Percentiles rank a stretch among this genome's conserved stretches.
Evolutionary conservation across 2,888 invertebrate species (phyloP).

Genomic region (Lithophane socia): DNA sequence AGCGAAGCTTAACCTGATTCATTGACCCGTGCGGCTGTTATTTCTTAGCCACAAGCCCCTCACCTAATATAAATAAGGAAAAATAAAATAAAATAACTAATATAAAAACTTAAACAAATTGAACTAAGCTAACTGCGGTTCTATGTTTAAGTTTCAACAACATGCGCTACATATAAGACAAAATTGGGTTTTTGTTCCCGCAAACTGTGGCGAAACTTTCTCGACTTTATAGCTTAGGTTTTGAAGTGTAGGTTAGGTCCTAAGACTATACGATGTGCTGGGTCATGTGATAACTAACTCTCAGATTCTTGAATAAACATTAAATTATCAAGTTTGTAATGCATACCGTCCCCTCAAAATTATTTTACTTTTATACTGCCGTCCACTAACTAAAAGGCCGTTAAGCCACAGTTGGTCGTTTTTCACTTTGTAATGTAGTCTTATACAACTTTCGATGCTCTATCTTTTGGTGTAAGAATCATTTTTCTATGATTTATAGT

Average conservation of each 20-base stretch:
- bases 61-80: conserved; percentile 1
- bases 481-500: no score
- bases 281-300: neutral
- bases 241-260: neutral
- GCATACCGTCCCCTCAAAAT: neutral
- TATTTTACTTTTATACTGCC: neutral
- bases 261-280: conserved; percentile 22
- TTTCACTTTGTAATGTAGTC: no score
- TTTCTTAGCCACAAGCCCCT: no score
- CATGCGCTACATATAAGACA: conserved; percentile 39
- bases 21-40: no score
- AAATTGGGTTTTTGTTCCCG: conserved; percentile 60
- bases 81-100: conserved; percentile 2
- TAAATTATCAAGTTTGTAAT: neutral
- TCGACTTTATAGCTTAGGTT: conserved; percentile 28
- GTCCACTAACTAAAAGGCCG: no score
- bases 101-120: neutral
- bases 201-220: conserved; percentile 46
- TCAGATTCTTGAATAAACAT: neutral
- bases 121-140: conserved; percentile 15
- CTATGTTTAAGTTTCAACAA: conserved; percentile 50
- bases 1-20: no score
- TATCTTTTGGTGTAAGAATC: no score
- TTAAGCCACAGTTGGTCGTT: no score
- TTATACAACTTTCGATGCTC: no score